Conservation (phyloP, 2,797 vertebrate genomes). For the Mus minutoides region DNA sequence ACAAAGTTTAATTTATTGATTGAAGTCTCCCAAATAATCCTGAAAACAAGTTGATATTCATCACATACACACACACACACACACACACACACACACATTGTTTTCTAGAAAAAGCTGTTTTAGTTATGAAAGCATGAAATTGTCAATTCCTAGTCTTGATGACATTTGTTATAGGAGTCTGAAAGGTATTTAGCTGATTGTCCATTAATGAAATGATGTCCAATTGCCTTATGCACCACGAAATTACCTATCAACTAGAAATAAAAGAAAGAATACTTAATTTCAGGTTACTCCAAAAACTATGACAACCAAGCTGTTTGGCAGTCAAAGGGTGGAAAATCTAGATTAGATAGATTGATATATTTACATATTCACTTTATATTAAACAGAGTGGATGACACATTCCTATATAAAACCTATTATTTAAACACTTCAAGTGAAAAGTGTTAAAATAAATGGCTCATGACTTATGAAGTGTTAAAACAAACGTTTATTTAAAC, state of each 20-base stretch:
- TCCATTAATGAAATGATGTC: conserved; percentile 56
- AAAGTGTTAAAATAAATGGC: conserved; percentile 89
- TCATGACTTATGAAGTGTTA: conserved; percentile 89
- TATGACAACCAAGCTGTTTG: conserved; percentile 68
- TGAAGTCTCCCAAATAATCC: background rate
- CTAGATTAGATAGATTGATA: conserved; percentile 81
- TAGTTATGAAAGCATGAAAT: conserved; percentile 47
- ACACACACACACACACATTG: background rate
- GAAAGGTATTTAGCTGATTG: conserved; percentile 51
- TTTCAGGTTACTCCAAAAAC: conserved; percentile 70
- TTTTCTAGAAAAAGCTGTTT: conserved; percentile 37
- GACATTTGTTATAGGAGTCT: conserved; percentile 43
- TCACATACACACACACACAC: background rate
- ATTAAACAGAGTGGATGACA: conserved; percentile 87
- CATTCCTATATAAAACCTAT: conserved; percentile 87
- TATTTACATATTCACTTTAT: conserved; percentile 88
- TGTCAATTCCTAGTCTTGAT: conserved; percentile 36
- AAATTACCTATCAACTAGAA: conserved; percentile 61
- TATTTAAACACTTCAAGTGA: conserved; percentile 88
- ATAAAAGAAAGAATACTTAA: conserved; percentile 66
- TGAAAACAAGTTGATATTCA: conserved; percentile 5
- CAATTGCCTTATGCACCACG: conserved; percentile 28
- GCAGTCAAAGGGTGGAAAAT: conserved; percentile 78
- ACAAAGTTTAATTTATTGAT: background rate
- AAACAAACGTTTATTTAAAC: conserved; percentile 89